phyloP scores from a whole-genome alignment of 2,113 vertebrate species.

The Callopanchax toddi region DNA sequence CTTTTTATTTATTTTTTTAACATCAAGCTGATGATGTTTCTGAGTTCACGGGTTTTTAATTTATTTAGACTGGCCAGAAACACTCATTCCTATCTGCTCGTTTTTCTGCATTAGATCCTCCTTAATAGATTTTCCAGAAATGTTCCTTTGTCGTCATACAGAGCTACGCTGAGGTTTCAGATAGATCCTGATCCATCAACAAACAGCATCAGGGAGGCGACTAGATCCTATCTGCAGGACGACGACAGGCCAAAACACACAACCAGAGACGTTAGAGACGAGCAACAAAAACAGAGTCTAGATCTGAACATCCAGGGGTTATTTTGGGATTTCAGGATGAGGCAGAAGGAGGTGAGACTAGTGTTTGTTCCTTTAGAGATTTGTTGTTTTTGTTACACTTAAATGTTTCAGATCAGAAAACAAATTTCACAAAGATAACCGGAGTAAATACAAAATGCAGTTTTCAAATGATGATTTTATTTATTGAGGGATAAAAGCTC shows the following conservation, averaged over 20 bases:
- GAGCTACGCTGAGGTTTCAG: background rate
- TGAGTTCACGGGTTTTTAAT: constrained; percentile 2
- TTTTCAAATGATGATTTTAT: no score
- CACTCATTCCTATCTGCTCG: constrained; percentile 12
- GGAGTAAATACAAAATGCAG: no score
- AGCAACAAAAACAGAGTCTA: constrained; percentile 5
- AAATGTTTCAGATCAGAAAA: no score
- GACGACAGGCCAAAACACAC: constrained; percentile 12
- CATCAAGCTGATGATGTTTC: constrained; percentile 1
- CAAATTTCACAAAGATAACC: no score
- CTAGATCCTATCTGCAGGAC: constrained; percentile 1
- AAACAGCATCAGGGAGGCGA: constrained; percentile 1
- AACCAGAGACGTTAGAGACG: background rate
- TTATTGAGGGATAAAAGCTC: no score
- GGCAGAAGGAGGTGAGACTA: no score
- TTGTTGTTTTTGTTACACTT: no score
- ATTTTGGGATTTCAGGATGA: background rate
- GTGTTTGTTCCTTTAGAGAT: no score
- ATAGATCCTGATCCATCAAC: constrained; percentile 13
- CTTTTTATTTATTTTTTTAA: background rate
- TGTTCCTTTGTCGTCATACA: constrained; percentile 5
- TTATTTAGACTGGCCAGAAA: constrained; percentile 21
- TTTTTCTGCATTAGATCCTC: constrained; percentile 8
- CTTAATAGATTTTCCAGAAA: constrained; percentile 28
- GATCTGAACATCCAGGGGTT: constrained; percentile 5